Evolutionary conservation across 1,140 invertebrate genomes (phyloP).

Genomic region (Monochamus saltuarius): DNA sequence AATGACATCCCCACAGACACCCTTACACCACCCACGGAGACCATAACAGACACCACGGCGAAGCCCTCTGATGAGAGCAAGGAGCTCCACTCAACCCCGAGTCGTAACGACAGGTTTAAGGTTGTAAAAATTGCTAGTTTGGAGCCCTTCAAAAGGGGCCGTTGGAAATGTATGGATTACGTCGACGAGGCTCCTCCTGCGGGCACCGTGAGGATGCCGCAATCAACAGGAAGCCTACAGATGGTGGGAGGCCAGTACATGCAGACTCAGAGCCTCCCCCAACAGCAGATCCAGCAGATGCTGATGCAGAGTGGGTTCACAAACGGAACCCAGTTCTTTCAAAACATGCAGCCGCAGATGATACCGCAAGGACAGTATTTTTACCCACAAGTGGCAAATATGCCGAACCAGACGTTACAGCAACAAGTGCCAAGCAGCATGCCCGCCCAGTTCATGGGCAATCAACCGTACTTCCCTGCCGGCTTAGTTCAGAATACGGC

Average conservation of each 20-base stretch:
- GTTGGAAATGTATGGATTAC: slow-evolving; percentile 97
- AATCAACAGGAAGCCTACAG: slow-evolving; percentile 34
- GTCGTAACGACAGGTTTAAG: slow-evolving; percentile 85
- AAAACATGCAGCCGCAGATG: slow-evolving; percentile 44
- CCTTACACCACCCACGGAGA: slow-evolving; percentile 29
- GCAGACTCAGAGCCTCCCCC: slow-evolving; percentile 49
- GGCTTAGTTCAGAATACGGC: slow-evolving; percentile 39
- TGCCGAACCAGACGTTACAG: slow-evolving; percentile 38
- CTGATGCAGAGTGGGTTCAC: slow-evolving; percentile 44
- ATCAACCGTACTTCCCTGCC: slow-evolving; percentile 43
- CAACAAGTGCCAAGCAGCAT: slow-evolving; percentile 40
- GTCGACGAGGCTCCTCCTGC: slow-evolving; percentile 62
- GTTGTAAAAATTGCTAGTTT: slow-evolving; percentile 97
- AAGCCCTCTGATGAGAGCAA: slow-evolving; percentile 38
- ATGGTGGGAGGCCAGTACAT: slow-evolving; percentile 37
- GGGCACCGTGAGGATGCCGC: slow-evolving; percentile 30
- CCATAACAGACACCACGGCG: slow-evolving; percentile 22
- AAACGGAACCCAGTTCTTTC: slow-evolving; percentile 44
- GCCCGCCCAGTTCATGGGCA: slow-evolving; percentile 44
- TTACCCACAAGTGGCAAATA: slow-evolving; percentile 40
- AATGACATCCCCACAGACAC: slow-evolving; percentile 34
- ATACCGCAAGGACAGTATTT: slow-evolving; percentile 48
- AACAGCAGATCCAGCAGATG: slow-evolving; percentile 50
- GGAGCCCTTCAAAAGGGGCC: slow-evolving; percentile 89
- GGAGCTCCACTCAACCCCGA: slow-evolving; percentile 48